Conservation (phyloP, 2,113 vertebrate species). For the Cyanistes caeruleus region DNA sequence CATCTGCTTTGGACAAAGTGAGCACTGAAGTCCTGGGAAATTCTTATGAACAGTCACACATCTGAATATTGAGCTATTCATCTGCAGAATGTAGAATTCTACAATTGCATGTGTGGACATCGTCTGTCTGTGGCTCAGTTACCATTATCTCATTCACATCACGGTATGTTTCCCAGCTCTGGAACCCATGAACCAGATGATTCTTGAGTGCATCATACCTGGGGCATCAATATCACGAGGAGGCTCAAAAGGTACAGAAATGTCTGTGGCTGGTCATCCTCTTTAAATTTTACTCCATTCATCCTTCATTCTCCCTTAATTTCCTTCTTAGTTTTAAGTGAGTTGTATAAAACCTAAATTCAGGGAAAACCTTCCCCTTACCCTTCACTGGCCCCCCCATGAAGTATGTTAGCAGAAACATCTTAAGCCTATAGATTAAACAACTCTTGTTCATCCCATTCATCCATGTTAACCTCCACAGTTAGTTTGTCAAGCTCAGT, state of each 20-base stretch:
- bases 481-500: not conserved
- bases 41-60: not conserved
- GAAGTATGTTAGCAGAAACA: not conserved
- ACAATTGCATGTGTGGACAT: not conserved
- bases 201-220: not conserved
- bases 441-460: not conserved
- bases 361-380: not conserved
- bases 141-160: no score
- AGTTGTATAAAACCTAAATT: not conserved
- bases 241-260: not conserved
- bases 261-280: not conserved
- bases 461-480: not conserved
- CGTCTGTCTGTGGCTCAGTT: not conserved
- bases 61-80: fast-evolving
- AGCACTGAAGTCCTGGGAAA: not conserved
- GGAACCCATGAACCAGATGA: not conserved
- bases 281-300: not conserved
- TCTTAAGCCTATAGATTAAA: not conserved
- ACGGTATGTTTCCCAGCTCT: not conserved
- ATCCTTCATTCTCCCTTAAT: not conserved
- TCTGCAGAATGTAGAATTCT: not conserved
- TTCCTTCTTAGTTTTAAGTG: not conserved
- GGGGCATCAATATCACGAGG: not conserved
- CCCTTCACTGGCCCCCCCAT: not conserved
- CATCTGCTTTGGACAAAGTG: not conserved